Percentiles rank a stretch among this genome's conserved stretches.
phyloP scores from a whole-genome alignment of 2,888 invertebrate species.

The Odontomyia ornata region DNA sequence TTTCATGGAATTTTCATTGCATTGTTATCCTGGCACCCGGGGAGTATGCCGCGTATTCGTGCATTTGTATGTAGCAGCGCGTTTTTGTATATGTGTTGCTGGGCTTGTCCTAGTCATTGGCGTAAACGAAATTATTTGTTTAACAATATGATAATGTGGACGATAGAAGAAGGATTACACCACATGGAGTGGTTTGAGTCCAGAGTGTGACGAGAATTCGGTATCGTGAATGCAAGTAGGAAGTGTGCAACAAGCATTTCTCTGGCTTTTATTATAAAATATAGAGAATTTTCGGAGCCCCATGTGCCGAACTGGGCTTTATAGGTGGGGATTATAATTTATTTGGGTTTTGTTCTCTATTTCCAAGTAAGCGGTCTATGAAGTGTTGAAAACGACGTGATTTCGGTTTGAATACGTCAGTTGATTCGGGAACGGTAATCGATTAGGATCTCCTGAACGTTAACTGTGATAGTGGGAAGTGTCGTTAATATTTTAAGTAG shows the following conservation, averaged over 20 bases:
- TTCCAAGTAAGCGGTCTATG: constrained; percentile 36
- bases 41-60: constrained; percentile 5
- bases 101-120: constrained; percentile 8
- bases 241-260: constrained; percentile 37
- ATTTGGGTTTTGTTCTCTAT: constrained; percentile 6
- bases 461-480: constrained; percentile 7
- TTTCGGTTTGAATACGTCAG: constrained; percentile 44
- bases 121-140: constrained; percentile 37
- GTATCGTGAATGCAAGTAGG: not conserved
- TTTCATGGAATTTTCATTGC: constrained; percentile 48
- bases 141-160: constrained; percentile 17
- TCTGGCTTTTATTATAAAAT: constrained; percentile 11
- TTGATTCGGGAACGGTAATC: constrained; percentile 47
- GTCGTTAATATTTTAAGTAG: not conserved
- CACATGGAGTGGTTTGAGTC: constrained; percentile 12
- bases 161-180: not conserved
- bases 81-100: not conserved
- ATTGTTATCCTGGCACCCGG: constrained; percentile 47
- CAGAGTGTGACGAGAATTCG: constrained; percentile 16
- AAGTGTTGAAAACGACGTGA: constrained; percentile 47
- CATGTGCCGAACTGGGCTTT: constrained; percentile 31
- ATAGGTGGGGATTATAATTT: constrained; percentile 46
- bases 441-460: constrained; percentile 36
- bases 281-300: not conserved
- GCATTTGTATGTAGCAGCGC: not conserved